phyloP scores from a whole-genome alignment of 2,113 vertebrate genomes.

The Psilopogon haemacephalus region DNA sequence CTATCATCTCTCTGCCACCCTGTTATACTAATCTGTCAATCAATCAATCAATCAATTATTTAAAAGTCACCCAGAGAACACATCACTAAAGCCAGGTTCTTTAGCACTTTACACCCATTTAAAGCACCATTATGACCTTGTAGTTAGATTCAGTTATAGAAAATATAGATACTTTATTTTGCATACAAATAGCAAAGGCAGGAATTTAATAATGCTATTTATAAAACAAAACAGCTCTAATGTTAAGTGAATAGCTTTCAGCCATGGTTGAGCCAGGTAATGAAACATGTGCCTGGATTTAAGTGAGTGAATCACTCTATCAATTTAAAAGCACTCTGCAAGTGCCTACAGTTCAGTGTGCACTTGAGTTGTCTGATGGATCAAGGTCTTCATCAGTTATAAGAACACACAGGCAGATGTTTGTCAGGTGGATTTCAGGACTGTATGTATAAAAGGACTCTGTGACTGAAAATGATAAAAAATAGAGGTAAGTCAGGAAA shows the following conservation, averaged over 20 bases:
- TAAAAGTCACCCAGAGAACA: not conserved
- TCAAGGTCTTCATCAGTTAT: not conserved
- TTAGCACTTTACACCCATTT: conserved; percentile 24
- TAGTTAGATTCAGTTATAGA: conserved; percentile 12
- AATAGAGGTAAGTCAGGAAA: not conserved
- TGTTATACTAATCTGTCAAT: not conserved
- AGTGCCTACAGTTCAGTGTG: not conserved
- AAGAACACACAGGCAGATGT: not conserved
- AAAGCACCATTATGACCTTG: conserved; percentile 32
- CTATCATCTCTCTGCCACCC: not conserved
- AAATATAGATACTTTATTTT: conserved; percentile 17
- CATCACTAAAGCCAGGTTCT: not conserved
- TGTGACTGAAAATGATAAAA: not conserved
- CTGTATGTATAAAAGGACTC: not conserved
- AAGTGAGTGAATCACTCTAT: not conserved
- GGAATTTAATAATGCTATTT: conserved; percentile 35
- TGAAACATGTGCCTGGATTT: conserved; percentile 6
- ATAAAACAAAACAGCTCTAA: conserved; percentile 46
- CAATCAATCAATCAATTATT: not conserved
- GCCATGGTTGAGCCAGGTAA: conserved; percentile 15
- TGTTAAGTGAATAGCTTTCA: conserved; percentile 34
- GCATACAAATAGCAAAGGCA: conserved; percentile 37
- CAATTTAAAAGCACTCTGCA: conserved; percentile 1
- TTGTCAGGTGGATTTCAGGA: not conserved
- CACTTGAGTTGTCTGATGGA: not conserved